These are phyloP conservation scores for Lamellibrachia columna DNA, from an alignment of 2,888 invertebrate genomes.

Conservation along the genomic window DNA sequence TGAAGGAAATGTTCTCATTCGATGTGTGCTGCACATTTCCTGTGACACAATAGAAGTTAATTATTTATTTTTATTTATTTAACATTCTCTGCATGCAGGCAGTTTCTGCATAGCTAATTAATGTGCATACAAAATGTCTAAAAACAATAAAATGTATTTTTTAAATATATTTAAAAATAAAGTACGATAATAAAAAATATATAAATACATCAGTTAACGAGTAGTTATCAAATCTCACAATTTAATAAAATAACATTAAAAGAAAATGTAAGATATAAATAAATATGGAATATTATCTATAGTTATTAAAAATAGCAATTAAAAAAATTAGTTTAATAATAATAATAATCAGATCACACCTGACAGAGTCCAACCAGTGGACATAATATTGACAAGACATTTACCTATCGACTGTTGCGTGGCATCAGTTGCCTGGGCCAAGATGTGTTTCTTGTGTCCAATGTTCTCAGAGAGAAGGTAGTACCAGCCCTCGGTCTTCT, in stretches of 20 bases:
- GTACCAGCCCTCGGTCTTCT: constrained; percentile 76
- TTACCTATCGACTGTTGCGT: neutral
- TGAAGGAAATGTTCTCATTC: neutral
- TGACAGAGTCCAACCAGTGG: too few species aligned
- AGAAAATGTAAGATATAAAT: too few species aligned
- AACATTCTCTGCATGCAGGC: neutral
- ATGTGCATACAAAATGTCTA: neutral
- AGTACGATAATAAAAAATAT: neutral
- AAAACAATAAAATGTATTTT: neutral
- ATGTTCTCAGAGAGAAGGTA: constrained; percentile 77
- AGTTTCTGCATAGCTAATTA: neutral
- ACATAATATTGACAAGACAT: neutral
- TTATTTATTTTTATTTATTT: neutral
- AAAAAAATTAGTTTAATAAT: too few species aligned
- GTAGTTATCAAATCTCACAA: too few species aligned
- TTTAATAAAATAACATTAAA: too few species aligned
- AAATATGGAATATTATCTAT: too few species aligned
- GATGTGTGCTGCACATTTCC: neutral
- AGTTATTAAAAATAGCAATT: too few species aligned
- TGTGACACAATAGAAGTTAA: neutral
- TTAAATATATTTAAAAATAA: neutral
- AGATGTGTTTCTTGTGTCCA: constrained; percentile 69
- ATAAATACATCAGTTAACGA: neutral
- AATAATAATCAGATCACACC: too few species aligned
- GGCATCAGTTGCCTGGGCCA: constrained; percentile 34